Evolutionary conservation across 2,888 invertebrate species (phyloP).

Genomic region (Hemicrepidius hirtus): DNA sequence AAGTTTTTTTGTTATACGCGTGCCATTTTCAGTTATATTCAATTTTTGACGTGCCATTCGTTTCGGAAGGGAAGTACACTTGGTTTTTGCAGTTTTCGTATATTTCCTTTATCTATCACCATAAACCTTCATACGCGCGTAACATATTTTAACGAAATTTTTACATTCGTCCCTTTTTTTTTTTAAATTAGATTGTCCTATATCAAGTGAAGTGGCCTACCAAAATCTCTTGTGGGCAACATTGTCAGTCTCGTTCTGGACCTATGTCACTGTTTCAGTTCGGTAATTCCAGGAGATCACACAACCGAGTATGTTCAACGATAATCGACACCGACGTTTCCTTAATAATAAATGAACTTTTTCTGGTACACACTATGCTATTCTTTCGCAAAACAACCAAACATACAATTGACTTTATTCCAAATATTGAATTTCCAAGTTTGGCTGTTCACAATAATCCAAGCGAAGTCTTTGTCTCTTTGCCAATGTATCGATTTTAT

Average conservation of each 20-base stretch:
- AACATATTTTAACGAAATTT: slow-evolving; percentile 9
- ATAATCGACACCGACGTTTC: slow-evolving; percentile 30
- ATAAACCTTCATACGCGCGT: neutral
- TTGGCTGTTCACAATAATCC: slow-evolving; percentile 36
- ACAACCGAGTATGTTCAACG: slow-evolving; percentile 2
- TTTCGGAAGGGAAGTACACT: too few relatives aligned
- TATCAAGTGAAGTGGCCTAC: neutral
- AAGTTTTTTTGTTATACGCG: too few relatives aligned
- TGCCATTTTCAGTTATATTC: too few relatives aligned
- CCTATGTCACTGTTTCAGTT: slow-evolving; percentile 24
- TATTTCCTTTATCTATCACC: too few relatives aligned
- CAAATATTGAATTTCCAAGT: slow-evolving; percentile 36
- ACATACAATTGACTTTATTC: slow-evolving; percentile 13
- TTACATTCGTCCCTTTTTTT: neutral
- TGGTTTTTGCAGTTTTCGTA: too few relatives aligned
- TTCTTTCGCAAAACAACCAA: neutral
- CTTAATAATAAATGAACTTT: slow-evolving; percentile 24
- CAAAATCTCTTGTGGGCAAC: slow-evolving; percentile 19
- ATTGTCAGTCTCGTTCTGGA: slow-evolving; percentile 8
- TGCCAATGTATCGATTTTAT: slow-evolving; percentile 46
- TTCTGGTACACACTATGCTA: slow-evolving; percentile 9
- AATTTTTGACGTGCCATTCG: too few relatives aligned
- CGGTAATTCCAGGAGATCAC: slow-evolving; percentile 1
- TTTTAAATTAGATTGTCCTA: slow-evolving; percentile 20
- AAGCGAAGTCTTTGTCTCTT: slow-evolving; percentile 39